Percentiles rank a stretch among this genome's conserved stretches.
Evolutionary conservation across 2,888 invertebrate genomes (phyloP).

Genomic region (Oeneis ivallda): DNA sequence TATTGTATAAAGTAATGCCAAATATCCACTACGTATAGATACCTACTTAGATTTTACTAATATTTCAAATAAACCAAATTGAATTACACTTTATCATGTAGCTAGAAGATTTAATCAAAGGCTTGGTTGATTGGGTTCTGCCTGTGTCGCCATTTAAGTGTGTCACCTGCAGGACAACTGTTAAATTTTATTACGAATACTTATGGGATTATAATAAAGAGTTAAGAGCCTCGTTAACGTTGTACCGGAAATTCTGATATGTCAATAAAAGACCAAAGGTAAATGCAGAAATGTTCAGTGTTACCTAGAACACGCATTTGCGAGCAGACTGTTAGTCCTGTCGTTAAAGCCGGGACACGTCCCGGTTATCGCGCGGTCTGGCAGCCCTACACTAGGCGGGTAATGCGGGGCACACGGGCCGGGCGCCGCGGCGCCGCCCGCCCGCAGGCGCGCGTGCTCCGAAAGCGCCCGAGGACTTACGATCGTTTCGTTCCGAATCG

Average conservation of each 20-base stretch:
- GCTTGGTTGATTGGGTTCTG: slow-evolving; percentile 50
- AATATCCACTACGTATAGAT: too few species aligned
- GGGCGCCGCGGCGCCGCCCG: slow-evolving; percentile 61
- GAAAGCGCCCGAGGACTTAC: slow-evolving; percentile 73
- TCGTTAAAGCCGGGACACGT: slow-evolving; percentile 8
- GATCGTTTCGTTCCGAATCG: slow-evolving; percentile 76
- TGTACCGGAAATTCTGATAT: slow-evolving; percentile 1
- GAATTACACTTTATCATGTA: neutral
- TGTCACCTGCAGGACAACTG: neutral
- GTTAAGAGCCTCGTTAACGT: neutral
- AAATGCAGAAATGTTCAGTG: neutral
- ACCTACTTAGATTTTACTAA: neutral
- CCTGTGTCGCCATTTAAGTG: neutral
- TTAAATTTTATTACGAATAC: neutral
- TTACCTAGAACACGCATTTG: neutral
- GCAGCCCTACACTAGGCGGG: slow-evolving; percentile 53
- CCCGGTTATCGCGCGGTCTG: slow-evolving; percentile 43
- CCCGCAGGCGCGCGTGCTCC: slow-evolving; percentile 79
- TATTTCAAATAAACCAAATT: neutral
- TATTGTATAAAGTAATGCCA: too few species aligned
- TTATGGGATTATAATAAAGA: neutral
- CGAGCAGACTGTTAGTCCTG: slow-evolving; percentile 2
- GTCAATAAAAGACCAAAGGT: slow-evolving; percentile 6
- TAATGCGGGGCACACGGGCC: slow-evolving; percentile 64
- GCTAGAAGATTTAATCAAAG: slow-evolving; percentile 63